Conservation (phyloP, 2,888 invertebrate genomes). For the Eucera pruinosa region DNA sequence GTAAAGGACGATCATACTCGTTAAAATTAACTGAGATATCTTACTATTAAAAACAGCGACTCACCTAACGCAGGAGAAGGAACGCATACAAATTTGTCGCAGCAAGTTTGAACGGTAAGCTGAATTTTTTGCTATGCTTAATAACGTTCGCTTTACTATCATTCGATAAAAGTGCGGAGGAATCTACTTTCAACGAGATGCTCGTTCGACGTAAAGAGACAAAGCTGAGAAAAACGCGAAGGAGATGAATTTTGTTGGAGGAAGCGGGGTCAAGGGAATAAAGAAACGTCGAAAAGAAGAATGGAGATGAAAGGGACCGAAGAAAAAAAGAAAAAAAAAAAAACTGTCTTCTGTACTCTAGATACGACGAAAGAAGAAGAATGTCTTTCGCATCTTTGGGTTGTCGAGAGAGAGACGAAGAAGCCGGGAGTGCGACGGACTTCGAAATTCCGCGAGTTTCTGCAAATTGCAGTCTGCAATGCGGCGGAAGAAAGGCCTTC, state of each 20-base stretch:
- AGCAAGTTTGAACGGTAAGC: no score
- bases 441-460: slow-evolving; percentile 55
- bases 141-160: background rate
- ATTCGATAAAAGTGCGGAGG: slow-evolving; percentile 6
- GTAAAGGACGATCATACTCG: no score
- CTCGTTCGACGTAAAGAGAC: background rate
- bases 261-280: slow-evolving; percentile 28
- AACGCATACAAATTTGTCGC: no score
- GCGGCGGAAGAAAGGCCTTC: slow-evolving; percentile 35
- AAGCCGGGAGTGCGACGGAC: slow-evolving; percentile 1
- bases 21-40: no score
- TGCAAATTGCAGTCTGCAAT: slow-evolving; percentile 45
- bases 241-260: slow-evolving; percentile 35
- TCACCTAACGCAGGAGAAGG: no score
- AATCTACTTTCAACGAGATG: background rate
- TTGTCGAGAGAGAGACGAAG: slow-evolving; percentile 1
- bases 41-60: no score
- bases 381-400: slow-evolving; percentile 39
- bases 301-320: slow-evolving; percentile 36
- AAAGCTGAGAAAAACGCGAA: slow-evolving; percentile 18
- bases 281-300: slow-evolving; percentile 25
- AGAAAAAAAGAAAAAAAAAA: no score
- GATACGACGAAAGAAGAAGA: slow-evolving; percentile 37
- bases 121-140: no score
- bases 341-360: slow-evolving; percentile 22